Conservation (phyloP, 2,113 vertebrate genomes). For the Myotis brandtii region DNA sequence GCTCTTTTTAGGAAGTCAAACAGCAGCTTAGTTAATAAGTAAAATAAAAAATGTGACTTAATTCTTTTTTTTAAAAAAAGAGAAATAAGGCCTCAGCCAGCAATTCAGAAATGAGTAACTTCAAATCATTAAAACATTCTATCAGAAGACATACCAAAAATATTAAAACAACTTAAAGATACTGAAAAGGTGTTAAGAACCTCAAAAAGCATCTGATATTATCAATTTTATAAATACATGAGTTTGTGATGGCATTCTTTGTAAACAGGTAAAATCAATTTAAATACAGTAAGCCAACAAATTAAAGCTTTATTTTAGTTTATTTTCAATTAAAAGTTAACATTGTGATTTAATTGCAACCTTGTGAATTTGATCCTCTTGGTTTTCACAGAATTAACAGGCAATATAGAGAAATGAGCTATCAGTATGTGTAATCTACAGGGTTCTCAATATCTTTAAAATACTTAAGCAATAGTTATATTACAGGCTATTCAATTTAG, state of each 20-base stretch:
- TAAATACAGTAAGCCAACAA: conserved; percentile 52
- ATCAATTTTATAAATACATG: neutral
- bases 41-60: neutral
- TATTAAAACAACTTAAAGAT: neutral
- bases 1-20: neutral
- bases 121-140: conserved; percentile 19
- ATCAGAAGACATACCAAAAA: neutral
- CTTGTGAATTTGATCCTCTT: neutral
- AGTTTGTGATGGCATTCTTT: conserved; percentile 3
- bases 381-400: conserved; percentile 59
- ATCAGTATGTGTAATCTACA: neutral
- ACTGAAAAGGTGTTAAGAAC: neutral
- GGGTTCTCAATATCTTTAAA: conserved; percentile 39
- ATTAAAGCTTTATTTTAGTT: conserved; percentile 18
- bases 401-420: neutral
- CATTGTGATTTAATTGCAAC: neutral
- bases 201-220: neutral
- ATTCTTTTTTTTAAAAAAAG: neutral
- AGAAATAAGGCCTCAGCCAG: neutral
- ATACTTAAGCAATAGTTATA: neutral
- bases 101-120: conserved; percentile 11
- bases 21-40: neutral
- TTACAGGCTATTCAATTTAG: neutral
- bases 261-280: neutral
- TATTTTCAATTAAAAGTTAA: conserved; percentile 66